Base-by-base conservation (phyloP, 2,113 vertebrate genomes). In the Nesoenas mayeri region DNA sequence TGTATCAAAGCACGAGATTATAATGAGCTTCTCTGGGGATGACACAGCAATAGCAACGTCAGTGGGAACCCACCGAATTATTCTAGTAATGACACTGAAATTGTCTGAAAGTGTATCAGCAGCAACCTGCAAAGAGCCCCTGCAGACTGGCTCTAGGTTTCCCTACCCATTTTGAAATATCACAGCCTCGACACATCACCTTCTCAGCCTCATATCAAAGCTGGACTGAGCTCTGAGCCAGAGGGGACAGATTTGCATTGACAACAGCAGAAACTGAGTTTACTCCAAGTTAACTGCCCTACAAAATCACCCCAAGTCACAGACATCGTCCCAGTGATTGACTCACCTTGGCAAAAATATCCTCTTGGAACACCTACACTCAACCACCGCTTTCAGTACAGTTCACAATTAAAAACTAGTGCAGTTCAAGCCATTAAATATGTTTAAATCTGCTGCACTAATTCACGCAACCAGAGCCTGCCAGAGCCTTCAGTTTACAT, bases 41-140 rank as follows among this genome's bases (percentile, higher is more conserved):
- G n/a, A 28, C 22, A 8, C 0, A 4, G 72, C 31, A 40, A 56
- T 21, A 29, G 15, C 5, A 29, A 17, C 5, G 0, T 1, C 26
- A 42, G 34, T 5, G 40, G 57, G 51, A 71, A 57, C 5, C 54
- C 24, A 29, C 22, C 29, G 21, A 32, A 25, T n/a, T 38, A 22
- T 28, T 65, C 51, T 9, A 44, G 32, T 9, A 28, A 8, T 29
- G 31, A 32, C 58, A 47, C 4, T 5, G 36, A 44, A 51, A 12
- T 12, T 20, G 32, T n/a, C 51, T 53, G 36, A n/a, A 72, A 66
- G 19, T 8, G 0, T 3, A 78, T 2, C 57, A 44, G 22, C 51
- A 79, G 26, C 51, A 15, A 28, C 44, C 36, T 44, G 26, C 67
- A 14, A 16, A 64, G 31, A 29, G 53, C 38, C 47, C 22, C 44